Evolutionary conservation across 1,140 invertebrate species (phyloP).

Genomic region (Sogatella furcifera): DNA sequence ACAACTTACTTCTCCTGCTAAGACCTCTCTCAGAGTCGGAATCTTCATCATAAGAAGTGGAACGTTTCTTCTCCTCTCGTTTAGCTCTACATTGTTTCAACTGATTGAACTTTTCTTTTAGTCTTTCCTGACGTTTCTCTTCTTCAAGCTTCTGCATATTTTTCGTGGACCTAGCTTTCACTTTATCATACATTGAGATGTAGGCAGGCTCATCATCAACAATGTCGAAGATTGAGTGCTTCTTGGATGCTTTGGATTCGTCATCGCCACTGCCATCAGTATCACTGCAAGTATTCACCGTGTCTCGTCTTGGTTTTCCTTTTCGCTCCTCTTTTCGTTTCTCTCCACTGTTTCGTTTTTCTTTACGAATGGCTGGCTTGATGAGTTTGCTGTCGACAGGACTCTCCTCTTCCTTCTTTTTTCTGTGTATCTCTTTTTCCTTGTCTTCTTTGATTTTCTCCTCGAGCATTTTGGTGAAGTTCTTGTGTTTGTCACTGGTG

Average conservation of each 20-base stretch:
- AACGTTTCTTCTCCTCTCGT: constrained; percentile 74
- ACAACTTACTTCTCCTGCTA: constrained; percentile 21
- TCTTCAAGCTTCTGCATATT: constrained; percentile 86
- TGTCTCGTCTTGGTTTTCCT: constrained; percentile 26
- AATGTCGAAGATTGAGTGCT: constrained; percentile 87
- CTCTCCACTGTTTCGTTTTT: constrained; percentile 22
- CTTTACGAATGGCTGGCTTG: constrained; percentile 16
- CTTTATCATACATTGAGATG: constrained; percentile 97
- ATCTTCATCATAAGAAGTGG: constrained; percentile 75
- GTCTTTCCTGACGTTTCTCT: constrained; percentile 72
- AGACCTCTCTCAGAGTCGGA: constrained; percentile 43
- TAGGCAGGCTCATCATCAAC: constrained; percentile 81
- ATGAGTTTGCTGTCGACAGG: constrained; percentile 9
- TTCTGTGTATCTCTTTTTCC: constrained; percentile 27
- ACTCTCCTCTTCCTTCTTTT: constrained; percentile 17
- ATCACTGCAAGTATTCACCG: constrained; percentile 23
- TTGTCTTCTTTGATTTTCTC: constrained; percentile 44
- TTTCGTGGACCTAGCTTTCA: constrained; percentile 87
- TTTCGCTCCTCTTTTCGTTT: constrained; percentile 23
- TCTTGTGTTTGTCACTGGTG: constrained; percentile 33
- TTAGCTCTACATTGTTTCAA: constrained; percentile 77
- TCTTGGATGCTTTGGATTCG: constrained; percentile 53
- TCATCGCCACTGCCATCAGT: constrained; percentile 52
- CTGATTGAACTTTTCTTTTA: constrained; percentile 81
- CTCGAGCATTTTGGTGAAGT: constrained; percentile 39